A percentile compares a stretch with the other conserved stretches of the same genome.
These are phyloP conservation scores for Halocynthia aurantium DNA, from an alignment of 23 tunicate genomes.

Conservation along the genomic window DNA sequence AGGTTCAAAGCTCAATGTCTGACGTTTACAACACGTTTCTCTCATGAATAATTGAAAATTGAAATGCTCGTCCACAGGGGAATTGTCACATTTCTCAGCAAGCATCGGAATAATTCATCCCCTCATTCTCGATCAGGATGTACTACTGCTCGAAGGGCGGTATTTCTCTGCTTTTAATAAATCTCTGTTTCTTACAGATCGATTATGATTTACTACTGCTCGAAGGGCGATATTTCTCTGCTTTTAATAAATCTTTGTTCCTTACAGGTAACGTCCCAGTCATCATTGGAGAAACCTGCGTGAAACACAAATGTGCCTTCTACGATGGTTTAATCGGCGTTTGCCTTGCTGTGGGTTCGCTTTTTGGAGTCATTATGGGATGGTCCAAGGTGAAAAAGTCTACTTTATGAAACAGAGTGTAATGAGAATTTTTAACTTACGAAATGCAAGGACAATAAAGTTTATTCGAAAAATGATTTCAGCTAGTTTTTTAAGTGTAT, in stretches of 20 bases:
- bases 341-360: constrained; percentile 17
- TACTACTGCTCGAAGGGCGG: background rate
- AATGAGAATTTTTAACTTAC: background rate
- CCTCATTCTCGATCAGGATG: background rate
- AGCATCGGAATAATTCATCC: too few species aligned
- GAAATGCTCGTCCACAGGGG: too few species aligned
- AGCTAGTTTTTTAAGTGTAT: too few species aligned
- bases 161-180: background rate
- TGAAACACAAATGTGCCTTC: background rate
- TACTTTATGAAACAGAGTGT: background rate
- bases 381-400: constrained; percentile 8
- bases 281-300: constrained; percentile 14
- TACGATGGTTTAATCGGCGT: constrained; percentile 23
- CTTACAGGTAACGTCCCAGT: constrained; percentile 5
- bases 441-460: background rate
- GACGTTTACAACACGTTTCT: too few species aligned
- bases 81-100: too few species aligned
- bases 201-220: background rate
- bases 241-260: background rate
- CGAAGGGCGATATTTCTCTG: background rate
- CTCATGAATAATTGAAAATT: too few species aligned
- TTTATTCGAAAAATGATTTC: background rate
- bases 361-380: constrained; percentile 19
- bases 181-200: background rate
- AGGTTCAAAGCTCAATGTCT: too few species aligned